phyloP scores from a whole-genome alignment of 2,888 invertebrate species.

The Ametastegia equiseti region DNA sequence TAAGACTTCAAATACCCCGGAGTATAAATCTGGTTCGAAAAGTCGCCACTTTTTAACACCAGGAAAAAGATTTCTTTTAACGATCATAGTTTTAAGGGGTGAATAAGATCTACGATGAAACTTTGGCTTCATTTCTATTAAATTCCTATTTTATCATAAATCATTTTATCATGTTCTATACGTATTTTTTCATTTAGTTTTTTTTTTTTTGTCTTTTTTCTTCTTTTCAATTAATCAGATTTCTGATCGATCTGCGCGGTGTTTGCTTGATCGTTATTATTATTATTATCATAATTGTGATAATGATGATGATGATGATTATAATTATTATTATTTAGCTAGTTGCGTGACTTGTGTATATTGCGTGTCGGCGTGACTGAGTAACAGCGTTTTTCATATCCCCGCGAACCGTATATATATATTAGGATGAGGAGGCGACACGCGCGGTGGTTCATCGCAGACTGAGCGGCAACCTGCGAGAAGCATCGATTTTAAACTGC shows the following conservation, averaged over 20 bases:
- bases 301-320: background rate
- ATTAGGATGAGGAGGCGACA: slow-evolving; percentile 50
- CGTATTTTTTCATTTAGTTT: no score
- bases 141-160: background rate
- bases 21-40: background rate
- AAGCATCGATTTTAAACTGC: slow-evolving; percentile 70
- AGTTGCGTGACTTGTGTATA: slow-evolving; percentile 1
- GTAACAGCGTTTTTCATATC: background rate
- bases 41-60: background rate
- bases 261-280: background rate
- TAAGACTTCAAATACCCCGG: background rate
- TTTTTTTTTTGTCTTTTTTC: no score
- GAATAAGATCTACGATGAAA: background rate
- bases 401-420: background rate
- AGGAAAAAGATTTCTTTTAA: background rate
- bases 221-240: background rate
- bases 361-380: slow-evolving; percentile 17
- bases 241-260: background rate
- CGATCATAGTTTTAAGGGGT: background rate
- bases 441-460: slow-evolving; percentile 68
- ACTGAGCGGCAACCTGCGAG: slow-evolving; percentile 69
- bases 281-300: background rate
- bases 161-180: background rate
- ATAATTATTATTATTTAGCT: background rate
- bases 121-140: background rate